These are phyloP conservation scores for Leptobrachium ailaonicum DNA, from an alignment of 2,113 vertebrate genomes.

Conservation along the genomic window DNA sequence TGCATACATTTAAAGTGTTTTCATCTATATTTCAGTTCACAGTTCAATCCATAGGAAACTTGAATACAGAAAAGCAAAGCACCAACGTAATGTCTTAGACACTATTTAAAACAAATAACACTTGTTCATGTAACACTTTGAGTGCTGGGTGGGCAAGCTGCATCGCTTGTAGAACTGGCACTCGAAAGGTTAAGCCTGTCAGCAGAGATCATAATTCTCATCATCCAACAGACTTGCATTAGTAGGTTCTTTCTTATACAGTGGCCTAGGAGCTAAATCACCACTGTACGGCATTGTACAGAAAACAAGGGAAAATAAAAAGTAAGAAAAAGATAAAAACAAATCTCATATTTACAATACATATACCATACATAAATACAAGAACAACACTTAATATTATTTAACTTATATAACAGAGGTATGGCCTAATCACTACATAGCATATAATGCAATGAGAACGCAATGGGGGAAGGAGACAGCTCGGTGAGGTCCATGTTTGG, in stretches of 20 bases:
- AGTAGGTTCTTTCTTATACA: slow-evolving; percentile 87
- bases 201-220: slow-evolving; percentile 86
- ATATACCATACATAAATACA: slow-evolving; percentile 99
- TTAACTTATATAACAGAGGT: slow-evolving; percentile 92
- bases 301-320: slow-evolving; percentile 59
- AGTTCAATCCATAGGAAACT: slow-evolving; percentile 98
- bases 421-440: slow-evolving; percentile 88
- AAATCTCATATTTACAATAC: slow-evolving; percentile 99
- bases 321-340: slow-evolving; percentile 67
- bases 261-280: slow-evolving; percentile 84
- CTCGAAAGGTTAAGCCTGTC: slow-evolving; percentile 65
- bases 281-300: slow-evolving; percentile 88
- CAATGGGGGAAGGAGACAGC: slow-evolving; percentile 78
- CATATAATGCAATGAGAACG: slow-evolving; percentile 83
- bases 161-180: not conserved
- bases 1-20: slow-evolving; percentile 95
- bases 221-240: slow-evolving; percentile 85
- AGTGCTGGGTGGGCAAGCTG: not conserved
- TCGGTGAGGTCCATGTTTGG: slow-evolving; percentile 61
- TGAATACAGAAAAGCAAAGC: slow-evolving; percentile 94
- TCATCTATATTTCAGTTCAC: slow-evolving; percentile 98
- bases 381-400: slow-evolving; percentile 97
- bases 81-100: slow-evolving; percentile 96
- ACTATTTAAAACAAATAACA: slow-evolving; percentile 86
- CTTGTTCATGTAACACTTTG: slow-evolving; percentile 69